Evolutionary conservation across 1,140 invertebrate species (phyloP), one percentile per base, ranked within the genome.

Genomic region (Scaptomyza montana): DNA sequence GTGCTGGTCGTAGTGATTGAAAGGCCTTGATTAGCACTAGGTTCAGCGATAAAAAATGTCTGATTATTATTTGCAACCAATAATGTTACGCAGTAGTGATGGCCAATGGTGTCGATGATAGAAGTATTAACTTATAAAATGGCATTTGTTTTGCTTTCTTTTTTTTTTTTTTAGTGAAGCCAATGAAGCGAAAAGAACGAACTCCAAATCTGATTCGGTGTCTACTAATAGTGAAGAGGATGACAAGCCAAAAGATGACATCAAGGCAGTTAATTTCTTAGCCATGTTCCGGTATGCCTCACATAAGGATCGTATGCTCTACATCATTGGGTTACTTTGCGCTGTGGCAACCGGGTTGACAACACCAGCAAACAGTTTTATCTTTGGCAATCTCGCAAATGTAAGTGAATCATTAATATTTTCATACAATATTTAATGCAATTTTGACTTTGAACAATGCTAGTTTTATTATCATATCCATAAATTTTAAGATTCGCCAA

Each of bases 331-430:
- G 6, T 74, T 94, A 5, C n/a, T 95, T 55, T 93, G 92, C 53
- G 93, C 95, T 0, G 70, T 94, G 1, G 90, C 93, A 45, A 94
- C 94, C 16, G 95, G 95, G 7, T 89, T 93, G 8, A 93, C 94
- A 30, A 94, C 95, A 41, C 95, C 95, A 0, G 74, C 95, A 6
- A 95, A 96, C 78, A 95, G 95, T 50, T 91, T 95, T 7, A 92
- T 96, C n/a, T 95, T 96, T 82, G 95, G 95, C 3, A 92, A 93
- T 63, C 92, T 96, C 59, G 93, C 95, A 0, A 93, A 94, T 89
- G 92, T 92, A 77, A 84, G 64, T 87, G 16, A 3, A 46, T 39
- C 9, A 25, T 25, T 21, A 21, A 21, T 21, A 21, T 21, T 21
- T 25, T 4, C 21, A 25, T 25, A 16, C 16, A 16, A 16, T 16